Evolutionary conservation across 2,797 vertebrate genomes (phyloP).

Genomic region (Thaleichthys pacificus): DNA sequence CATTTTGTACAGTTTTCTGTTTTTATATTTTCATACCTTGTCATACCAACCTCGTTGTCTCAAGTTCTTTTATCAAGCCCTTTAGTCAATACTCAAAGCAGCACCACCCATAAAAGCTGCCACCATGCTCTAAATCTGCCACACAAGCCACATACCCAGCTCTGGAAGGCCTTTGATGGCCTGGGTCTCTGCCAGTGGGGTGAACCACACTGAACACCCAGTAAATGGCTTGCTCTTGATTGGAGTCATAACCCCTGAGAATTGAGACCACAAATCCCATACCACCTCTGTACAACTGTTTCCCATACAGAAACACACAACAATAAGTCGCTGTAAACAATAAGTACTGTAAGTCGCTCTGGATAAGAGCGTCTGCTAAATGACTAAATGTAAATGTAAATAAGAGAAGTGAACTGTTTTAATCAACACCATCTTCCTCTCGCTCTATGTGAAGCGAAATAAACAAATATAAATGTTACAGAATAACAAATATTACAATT

Average conservation of each 20-base stretch:
- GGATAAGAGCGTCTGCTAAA: too few species aligned
- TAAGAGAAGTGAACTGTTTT: not conserved
- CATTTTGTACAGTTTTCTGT: too few species aligned
- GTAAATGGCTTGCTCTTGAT: not conserved
- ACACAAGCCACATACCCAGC: not conserved
- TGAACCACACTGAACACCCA: not conserved
- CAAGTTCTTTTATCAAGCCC: not conserved
- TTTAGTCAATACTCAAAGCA: not conserved
- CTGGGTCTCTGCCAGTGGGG: not conserved
- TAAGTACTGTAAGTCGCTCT: too few species aligned
- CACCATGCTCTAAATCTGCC: not conserved
- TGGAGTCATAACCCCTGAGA: not conserved
- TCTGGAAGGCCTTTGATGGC: not conserved
- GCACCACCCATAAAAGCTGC: slow-evolving; percentile 5
- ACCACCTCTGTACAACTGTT: not conserved
- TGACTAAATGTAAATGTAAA: too few species aligned
- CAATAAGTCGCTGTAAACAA: too few species aligned
- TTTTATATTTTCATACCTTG: too few species aligned
- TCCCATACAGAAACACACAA: not conserved
- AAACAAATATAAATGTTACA: too few species aligned
- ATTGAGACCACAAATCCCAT: not conserved
- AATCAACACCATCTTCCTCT: not conserved
- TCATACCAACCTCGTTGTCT: too few species aligned
- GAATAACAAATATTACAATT: too few species aligned
- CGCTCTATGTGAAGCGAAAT: not conserved